Evolutionary conservation across 2,797 vertebrate genomes (phyloP), one percentile per base, ranked within the genome.

Genomic region (Typhlichthys subterraneus): DNA sequence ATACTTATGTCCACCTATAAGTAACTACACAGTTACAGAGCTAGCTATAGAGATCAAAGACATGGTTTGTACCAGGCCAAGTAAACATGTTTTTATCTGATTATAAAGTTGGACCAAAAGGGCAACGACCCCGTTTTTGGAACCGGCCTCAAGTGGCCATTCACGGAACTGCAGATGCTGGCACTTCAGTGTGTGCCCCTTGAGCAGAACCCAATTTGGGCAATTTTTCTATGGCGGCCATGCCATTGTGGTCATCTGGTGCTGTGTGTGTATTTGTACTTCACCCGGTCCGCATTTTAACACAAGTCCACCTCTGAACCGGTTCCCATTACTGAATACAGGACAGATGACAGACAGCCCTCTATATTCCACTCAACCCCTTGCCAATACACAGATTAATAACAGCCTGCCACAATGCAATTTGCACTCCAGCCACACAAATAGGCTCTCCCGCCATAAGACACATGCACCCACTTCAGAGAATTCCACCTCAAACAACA

Each of bases 281-380:
- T 76, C 52, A 69, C 23, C 23, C 23, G 23, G 23, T 29, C 23
- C 4, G 23, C 3, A 29, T 29, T 29, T 29, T 29, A 29, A 29
- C 23, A 29, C 23, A 29, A 29, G 23, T 29, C 23, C 23, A 29
- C 64, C 57, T 61, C 19, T 76, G 79, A 75, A 67, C 66, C 67
- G 45, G 45, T 46, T 63, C 71, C 53, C 61, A 23, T 49, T 13
- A 51, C 42, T 42, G 49, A 17, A 33, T 51, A 42, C 38, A 51
- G 68, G 62, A 59, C 54, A 50, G 42, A 53, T 49, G 65, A 49
- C 49, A 49, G 52, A 63, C 51, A 46, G 23, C 13, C 71, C 58
- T 61, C 45, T 55, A 61, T 70, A 31, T 50, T 38, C 23, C 57
- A 53, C 63, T 53, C 14, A 38, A 19, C 38, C 58, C 4, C 59